A percentile compares a stretch with the other conserved stretches of the same genome.
phyloP scores from a whole-genome alignment of 1,140 invertebrate species.

The Drosophila bipectinata region DNA sequence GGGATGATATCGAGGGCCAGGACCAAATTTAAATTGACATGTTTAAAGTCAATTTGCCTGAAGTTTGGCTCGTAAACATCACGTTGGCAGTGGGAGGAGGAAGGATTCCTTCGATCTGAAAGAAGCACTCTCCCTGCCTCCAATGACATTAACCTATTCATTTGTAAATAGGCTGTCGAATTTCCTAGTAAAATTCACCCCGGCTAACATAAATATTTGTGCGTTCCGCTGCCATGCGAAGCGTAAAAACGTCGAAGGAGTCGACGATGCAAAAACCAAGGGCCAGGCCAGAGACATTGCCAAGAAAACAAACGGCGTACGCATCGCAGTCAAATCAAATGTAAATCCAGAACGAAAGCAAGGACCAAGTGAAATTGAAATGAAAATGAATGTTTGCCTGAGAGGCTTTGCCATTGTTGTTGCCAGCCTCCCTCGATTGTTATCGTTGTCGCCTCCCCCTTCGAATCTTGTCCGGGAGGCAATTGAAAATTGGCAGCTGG shows the following conservation, averaged over 20 bases:
- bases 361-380: conserved; percentile 77
- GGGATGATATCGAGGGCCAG: conserved; percentile 1
- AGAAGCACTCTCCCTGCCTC: background rate
- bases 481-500: conserved; percentile 80
- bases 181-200: conserved; percentile 56
- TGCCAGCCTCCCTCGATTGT: conserved; percentile 40
- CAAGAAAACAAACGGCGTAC: conserved; percentile 26
- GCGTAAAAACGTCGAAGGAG: conserved; percentile 67
- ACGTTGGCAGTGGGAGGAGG: conserved; percentile 2
- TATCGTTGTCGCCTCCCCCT: conserved; percentile 37
- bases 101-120: conserved; percentile 9
- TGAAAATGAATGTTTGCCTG: conserved; percentile 66
- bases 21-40: conserved; percentile 69
- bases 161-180: conserved; percentile 81
- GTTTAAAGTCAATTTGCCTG: conserved; percentile 77
- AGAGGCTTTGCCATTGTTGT: conserved; percentile 50
- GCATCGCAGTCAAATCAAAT: conserved; percentile 75
- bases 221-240: conserved; percentile 60
- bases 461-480: conserved; percentile 48
- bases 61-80: conserved; percentile 70
- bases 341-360: conserved; percentile 81
- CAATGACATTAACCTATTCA: conserved; percentile 78
- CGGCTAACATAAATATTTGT: conserved; percentile 78
- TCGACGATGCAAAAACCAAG: conserved; percentile 27
- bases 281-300: conserved; percentile 34